Base-by-base conservation (phyloP, 2,113 vertebrate genomes). In the Chrysochloris asiatica region DNA sequence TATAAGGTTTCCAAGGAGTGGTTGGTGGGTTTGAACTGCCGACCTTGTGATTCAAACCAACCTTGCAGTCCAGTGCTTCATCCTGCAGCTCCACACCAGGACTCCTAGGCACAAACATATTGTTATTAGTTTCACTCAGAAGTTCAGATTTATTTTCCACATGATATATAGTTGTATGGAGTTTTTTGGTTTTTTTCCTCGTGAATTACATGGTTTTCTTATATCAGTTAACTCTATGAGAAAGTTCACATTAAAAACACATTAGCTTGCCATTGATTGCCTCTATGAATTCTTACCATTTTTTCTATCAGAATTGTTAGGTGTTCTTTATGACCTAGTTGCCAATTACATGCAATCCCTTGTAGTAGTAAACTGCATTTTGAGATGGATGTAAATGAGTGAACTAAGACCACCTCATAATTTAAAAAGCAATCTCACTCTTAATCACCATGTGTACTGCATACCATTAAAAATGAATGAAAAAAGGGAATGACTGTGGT, bases 351-450 rank as follows among this genome's bases (percentile, higher is more conserved):
- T 76, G 38, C 24, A 41, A 30, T 21, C 83, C 41, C 41, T 83
- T 85, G 12, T 28, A n/a, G 12, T 28, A n/a, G 41, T 28, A 43
- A 38, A 88, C 21, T 90, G 33, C 52, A 88, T 86, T 67, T 48
- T 72, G 11, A 56, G 24, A 30, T 79, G 45, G 73, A 69, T 90
- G 30, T 28, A 72, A 94, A 86, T 92, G n/a, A 90, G 47, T 45
- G 63, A 82, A 78, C 17, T 81, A 80, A 93, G 77, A 83, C 45
- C 36, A 67, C 50, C 9, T 92, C 79, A 77, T 92, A 78, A 78
- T 90, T 91, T 93, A 72, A 82, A 84, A 92, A 81, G 47, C 59
- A 94, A 21, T 93, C 43, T 91, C 47, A 78, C 26, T 90, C 52
- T 48, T 28, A 93, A 69, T 86, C 72, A 86, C 36, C n/a, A 24